Base-by-base conservation (phyloP, 2,888 invertebrate genomes). In the Dusona sp. region DNA sequence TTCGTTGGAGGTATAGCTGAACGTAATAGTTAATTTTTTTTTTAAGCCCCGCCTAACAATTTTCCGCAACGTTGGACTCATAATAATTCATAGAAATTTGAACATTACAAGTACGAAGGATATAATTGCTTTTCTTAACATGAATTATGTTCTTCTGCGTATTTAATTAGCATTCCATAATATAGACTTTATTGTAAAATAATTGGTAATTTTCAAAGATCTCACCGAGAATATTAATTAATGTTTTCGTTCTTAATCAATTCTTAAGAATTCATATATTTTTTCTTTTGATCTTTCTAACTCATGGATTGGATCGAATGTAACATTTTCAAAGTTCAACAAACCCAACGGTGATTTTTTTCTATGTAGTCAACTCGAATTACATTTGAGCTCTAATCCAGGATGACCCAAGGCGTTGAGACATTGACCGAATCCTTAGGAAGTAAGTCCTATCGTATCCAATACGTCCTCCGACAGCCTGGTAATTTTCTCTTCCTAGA, bases 381-480 rank as follows among this genome's bases (percentile, higher is more conserved):
- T 79, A 82, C 84, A 65, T 65, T 77, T 72, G n/a, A 22, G 54
- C 54, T 83, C 42, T 77, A 81, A 88, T 68, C 74, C 80, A 78
- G 70, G 54, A 82, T 80, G 80, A 88, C 77, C 65, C 72, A 45
- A 22, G 19, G 22, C 22, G 33, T n/a, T 45, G 65, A 79, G 79
- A 54, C 72, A 79, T 84, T 86, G 29, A 75, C 75, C 64, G 87
- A 87, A 87, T 82, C 87, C 87, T 84, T 86, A 87, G 73, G 79
- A 87, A 86, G 64, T 84, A 45, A 61, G 48, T 75, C 48, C 33
- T 33, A 45, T 48, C 68, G 73, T 72, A 61, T 51, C 42, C 11
- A 65, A 67, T 67, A 65, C 65, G 61, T 84, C 75, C 79, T 70
- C 38, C 29, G 48, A 22, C 51, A 79, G 70, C 42, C 70, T 33